Conservation (phyloP, 2,888 invertebrate genomes). For the Sisyra nigra region DNA sequence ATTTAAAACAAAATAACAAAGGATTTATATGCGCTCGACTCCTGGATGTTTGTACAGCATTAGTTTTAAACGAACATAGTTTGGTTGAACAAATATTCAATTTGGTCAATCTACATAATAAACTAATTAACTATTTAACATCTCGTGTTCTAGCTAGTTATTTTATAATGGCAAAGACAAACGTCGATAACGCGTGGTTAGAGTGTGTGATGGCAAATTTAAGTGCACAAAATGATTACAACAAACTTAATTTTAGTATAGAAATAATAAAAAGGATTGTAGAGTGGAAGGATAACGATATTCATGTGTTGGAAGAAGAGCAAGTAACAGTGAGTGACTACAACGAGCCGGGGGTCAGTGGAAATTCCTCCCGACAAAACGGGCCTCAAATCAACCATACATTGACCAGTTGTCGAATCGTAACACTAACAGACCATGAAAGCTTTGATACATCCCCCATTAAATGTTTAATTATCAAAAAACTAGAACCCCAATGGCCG, state of each 20-base stretch:
- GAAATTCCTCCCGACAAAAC: constrained; percentile 13
- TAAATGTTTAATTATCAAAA: constrained; percentile 73
- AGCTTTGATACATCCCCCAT: constrained; percentile 73
- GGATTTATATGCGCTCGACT: constrained; percentile 70
- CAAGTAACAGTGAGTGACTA: constrained; percentile 16
- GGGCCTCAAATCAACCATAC: constrained; percentile 11
- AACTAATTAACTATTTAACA: constrained; percentile 65
- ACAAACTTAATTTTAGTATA: constrained; percentile 66
- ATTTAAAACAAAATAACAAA: constrained; percentile 66
- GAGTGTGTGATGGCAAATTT: constrained; percentile 61
- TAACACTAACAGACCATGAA: constrained; percentile 59
- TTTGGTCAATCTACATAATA: constrained; percentile 59
- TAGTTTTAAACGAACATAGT: constrained; percentile 66
- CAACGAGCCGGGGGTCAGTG: constrained; percentile 20
- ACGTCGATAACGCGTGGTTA: constrained; percentile 64
- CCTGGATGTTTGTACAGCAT: constrained; percentile 62
- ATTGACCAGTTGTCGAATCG: constrained; percentile 33
- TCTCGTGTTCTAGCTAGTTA: constrained; percentile 68
- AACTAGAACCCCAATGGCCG: constrained; percentile 72
- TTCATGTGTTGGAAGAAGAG: constrained; percentile 62
- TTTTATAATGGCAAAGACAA: constrained; percentile 68
- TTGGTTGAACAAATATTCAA: constrained; percentile 73
- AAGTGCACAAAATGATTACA: constrained; percentile 45
- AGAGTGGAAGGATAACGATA: constrained; percentile 72
- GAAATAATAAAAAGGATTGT: constrained; percentile 76